Evolutionary conservation across 1,140 invertebrate species (phyloP).

Genomic region (Lasioglossum albipes): DNA sequence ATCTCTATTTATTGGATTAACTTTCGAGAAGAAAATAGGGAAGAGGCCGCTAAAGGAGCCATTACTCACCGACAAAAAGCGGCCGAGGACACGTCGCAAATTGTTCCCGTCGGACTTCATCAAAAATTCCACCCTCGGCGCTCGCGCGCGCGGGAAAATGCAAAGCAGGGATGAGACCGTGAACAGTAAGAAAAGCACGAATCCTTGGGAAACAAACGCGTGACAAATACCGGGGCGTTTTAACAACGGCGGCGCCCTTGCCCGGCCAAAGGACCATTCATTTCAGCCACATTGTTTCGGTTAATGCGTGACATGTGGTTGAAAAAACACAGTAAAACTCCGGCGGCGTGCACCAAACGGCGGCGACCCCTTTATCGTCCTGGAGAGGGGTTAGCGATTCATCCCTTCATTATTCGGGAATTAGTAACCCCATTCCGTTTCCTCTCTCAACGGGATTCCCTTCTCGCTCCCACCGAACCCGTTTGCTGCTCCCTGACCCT

Average conservation of each 20-base stretch:
- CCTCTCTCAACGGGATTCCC: slow-evolving; percentile 28
- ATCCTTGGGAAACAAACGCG: slow-evolving; percentile 35
- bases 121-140: slow-evolving; percentile 19
- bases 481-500: slow-evolving; percentile 62
- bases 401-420: slow-evolving; percentile 79
- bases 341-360: slow-evolving; percentile 38
- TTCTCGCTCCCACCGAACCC: slow-evolving; percentile 11
- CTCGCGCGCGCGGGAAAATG: slow-evolving; percentile 11
- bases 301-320: slow-evolving; percentile 62
- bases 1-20: no score
- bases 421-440: slow-evolving; percentile 78
- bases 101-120: slow-evolving; percentile 9
- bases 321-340: slow-evolving; percentile 71
- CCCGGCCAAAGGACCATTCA: slow-evolving; percentile 36
- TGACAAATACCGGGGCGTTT: slow-evolving; percentile 41
- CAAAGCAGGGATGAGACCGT: slow-evolving; percentile 5
- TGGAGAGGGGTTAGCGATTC: slow-evolving; percentile 72
- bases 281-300: slow-evolving; percentile 61
- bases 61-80: background rate
- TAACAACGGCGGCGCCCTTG: background rate
- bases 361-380: slow-evolving; percentile 52
- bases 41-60: slow-evolving; percentile 11
- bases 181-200: slow-evolving; percentile 1
- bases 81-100: background rate
- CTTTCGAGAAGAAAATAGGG: no score